phyloP scores from a whole-genome alignment of 2,888 invertebrate species.

The Crossocerus cetratus region DNA sequence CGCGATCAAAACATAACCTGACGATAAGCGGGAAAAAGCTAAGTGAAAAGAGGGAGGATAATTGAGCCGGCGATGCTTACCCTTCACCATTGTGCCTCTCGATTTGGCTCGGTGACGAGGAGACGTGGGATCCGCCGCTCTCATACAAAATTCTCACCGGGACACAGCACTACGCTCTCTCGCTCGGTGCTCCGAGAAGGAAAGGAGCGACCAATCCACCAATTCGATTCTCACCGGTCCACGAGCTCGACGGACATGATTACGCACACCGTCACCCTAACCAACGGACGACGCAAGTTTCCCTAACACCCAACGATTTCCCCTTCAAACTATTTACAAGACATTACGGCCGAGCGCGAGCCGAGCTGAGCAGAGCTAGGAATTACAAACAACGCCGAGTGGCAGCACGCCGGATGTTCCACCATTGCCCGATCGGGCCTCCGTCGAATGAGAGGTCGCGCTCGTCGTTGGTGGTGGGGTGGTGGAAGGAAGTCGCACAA shows the following conservation, averaged over 20 bases:
- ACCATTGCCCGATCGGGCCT: constrained; percentile 34
- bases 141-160: constrained; percentile 35
- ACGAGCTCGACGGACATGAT: too few species aligned
- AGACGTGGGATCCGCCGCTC: constrained; percentile 23
- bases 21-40: constrained; percentile 18
- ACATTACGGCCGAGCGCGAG: too few species aligned
- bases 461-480: too few species aligned
- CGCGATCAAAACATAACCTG: constrained; percentile 62
- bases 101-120: not conserved
- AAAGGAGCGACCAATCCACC: too few species aligned
- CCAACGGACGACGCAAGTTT: too few species aligned
- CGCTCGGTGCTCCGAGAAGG: not conserved
- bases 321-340: too few species aligned
- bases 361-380: not conserved
- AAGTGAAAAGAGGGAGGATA: constrained; percentile 34
- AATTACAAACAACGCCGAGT: constrained; percentile 36
- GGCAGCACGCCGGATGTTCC: constrained; percentile 35
- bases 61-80: constrained; percentile 33
- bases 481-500: too few species aligned
- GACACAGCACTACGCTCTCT: not conserved
- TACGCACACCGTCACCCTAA: too few species aligned
- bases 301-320: too few species aligned
- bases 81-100: constrained; percentile 43
- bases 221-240: too few species aligned
- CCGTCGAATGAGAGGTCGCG: constrained; percentile 30